These are phyloP conservation scores for Bombus difficillimus DNA, from an alignment of 1,140 invertebrate species.

Conservation along the genomic window DNA sequence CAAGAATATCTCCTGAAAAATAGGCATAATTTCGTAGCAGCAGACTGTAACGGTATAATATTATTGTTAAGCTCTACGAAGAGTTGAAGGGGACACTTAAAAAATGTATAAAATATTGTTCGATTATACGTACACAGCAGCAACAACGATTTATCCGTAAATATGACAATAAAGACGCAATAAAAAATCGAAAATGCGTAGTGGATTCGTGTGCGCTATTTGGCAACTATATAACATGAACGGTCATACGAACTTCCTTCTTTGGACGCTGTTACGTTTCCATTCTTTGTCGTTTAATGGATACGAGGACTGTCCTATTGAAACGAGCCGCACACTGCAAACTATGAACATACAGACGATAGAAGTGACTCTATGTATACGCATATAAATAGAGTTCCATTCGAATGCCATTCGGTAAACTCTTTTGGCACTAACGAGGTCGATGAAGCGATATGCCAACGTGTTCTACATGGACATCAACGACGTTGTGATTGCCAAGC, in stretches of 20 bases:
- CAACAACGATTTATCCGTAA: no score
- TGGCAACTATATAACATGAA: background rate
- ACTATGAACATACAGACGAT: background rate
- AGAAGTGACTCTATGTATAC: background rate
- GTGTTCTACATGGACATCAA: background rate
- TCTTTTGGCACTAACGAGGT: constrained; percentile 56
- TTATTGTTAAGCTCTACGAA: no score
- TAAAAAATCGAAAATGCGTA: background rate
- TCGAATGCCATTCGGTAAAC: constrained; percentile 42
- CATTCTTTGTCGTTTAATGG: constrained; percentile 10
- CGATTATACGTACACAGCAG: no score
- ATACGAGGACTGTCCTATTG: constrained; percentile 36
- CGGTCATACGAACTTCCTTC: constrained; percentile 1
- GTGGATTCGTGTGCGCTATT: background rate
- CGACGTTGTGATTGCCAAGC: background rate
- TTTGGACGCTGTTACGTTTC: background rate
- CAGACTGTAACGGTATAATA: no score
- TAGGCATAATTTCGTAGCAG: no score
- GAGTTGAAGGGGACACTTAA: no score
- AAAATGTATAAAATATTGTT: no score
- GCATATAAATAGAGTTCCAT: background rate
- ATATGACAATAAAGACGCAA: background rate
- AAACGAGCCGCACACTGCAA: background rate
- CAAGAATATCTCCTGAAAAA: no score
- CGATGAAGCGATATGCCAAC: constrained; percentile 32